phyloP scores from a whole-genome alignment of 2,113 vertebrate genomes.

The Tilapia sparmanii region DNA sequence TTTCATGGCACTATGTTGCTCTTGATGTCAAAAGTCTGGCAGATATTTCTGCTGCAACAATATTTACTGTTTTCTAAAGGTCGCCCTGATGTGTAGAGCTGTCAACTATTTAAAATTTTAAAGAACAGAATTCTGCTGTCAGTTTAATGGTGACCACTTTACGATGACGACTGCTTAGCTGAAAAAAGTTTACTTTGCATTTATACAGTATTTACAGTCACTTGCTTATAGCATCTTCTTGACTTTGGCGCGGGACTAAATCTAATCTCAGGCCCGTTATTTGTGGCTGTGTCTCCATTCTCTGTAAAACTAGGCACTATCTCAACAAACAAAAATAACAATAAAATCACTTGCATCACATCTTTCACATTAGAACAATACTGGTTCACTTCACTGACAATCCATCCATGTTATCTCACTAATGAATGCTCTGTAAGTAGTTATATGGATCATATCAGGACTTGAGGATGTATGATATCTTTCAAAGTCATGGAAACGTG shows the following conservation, averaged over 20 bases:
- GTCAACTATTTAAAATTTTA: background rate
- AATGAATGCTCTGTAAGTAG: background rate
- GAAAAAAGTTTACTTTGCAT: background rate
- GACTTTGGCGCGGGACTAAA: background rate
- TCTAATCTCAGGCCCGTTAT: background rate
- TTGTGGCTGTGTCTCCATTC: background rate
- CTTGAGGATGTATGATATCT: background rate
- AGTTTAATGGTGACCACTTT: background rate
- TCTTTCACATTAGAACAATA: background rate
- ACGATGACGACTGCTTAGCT: background rate
- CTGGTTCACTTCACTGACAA: background rate
- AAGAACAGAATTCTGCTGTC: background rate
- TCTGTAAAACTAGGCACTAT: background rate
- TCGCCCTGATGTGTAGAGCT: background rate
- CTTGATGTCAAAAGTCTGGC: background rate
- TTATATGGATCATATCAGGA: background rate
- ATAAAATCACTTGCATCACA: background rate
- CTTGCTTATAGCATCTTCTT: background rate
- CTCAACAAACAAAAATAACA: background rate
- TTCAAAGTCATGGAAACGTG: background rate
- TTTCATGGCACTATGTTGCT: background rate
- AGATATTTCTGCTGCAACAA: background rate
- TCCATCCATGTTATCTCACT: background rate
- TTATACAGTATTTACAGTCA: background rate
- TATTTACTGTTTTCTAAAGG: background rate